phyloP scores from a whole-genome alignment of 2,113 vertebrate species.

The Entelurus aequoreus region DNA sequence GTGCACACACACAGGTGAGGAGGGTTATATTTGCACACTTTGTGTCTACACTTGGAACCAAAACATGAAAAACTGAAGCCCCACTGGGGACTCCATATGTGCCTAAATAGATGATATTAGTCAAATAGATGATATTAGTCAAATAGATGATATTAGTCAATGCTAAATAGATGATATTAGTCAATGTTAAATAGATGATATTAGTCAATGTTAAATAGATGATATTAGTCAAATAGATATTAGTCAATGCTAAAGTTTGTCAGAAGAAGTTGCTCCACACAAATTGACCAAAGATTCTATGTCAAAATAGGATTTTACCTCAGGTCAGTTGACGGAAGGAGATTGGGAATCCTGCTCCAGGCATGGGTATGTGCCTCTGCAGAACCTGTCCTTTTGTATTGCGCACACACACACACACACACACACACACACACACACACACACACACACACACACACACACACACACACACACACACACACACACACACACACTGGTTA shows the following conservation, averaged over 20 bases:
- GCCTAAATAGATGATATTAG: too few relatives aligned
- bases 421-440: conserved; percentile 12
- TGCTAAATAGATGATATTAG: too few relatives aligned
- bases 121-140: too few relatives aligned
- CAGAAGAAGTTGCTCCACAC: neutral
- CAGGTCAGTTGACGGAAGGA: conserved; percentile 30
- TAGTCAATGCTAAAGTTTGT: neutral
- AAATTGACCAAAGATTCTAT: neutral
- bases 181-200: too few relatives aligned
- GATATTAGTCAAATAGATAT: neutral
- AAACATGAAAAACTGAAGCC: neutral
- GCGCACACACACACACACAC: conserved; percentile 17
- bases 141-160: too few relatives aligned
- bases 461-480: neutral
- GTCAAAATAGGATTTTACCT: conserved; percentile 44
- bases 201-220: too few relatives aligned
- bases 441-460: neutral
- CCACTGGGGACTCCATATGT: too few relatives aligned
- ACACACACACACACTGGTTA: neutral
- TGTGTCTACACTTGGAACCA: neutral
- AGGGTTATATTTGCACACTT: neutral
- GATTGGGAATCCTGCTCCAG: conserved; percentile 32
- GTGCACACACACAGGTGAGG: neutral
- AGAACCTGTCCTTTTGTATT: conserved; percentile 47
- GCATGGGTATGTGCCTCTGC: conserved; percentile 18